A percentile compares a stretch with the other conserved stretches of the same genome.
These are phyloP conservation scores for Acronicta psi DNA, from an alignment of 2,888 invertebrate genomes.

Conservation along the genomic window DNA sequence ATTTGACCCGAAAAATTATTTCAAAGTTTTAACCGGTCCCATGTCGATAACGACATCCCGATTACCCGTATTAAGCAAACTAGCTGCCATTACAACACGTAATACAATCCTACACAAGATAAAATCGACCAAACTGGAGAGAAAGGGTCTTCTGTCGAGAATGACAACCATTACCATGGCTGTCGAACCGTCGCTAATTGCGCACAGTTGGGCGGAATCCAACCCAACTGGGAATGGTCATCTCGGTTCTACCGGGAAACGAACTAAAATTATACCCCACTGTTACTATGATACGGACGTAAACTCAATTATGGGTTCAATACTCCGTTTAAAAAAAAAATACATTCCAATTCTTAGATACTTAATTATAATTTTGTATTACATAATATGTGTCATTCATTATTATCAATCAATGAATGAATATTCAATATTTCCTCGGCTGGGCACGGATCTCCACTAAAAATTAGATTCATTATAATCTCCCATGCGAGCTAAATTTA, in stretches of 20 bases:
- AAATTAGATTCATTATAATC: too few species aligned
- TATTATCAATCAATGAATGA: too few species aligned
- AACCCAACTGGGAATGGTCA: slow-evolving; percentile 52
- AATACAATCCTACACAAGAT: slow-evolving; percentile 20
- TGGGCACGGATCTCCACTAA: too few species aligned
- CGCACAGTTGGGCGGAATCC: slow-evolving; percentile 57
- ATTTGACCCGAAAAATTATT: too few species aligned
- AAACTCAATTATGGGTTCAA: slow-evolving; percentile 21
- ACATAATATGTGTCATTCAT: too few species aligned
- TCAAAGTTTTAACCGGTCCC: background rate
- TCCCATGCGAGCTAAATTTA: too few species aligned
- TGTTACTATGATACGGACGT: slow-evolving; percentile 16
- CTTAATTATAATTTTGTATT: too few species aligned
- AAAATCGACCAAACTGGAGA: slow-evolving; percentile 32
- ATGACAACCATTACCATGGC: slow-evolving; percentile 48
- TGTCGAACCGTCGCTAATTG: slow-evolving; percentile 59
- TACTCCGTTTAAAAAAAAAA: slow-evolving; percentile 36
- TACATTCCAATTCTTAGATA: too few species aligned
- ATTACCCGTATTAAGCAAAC: slow-evolving; percentile 8
- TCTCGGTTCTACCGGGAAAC: slow-evolving; percentile 26
- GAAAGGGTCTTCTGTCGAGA: slow-evolving; percentile 43
- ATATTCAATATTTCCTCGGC: too few species aligned
- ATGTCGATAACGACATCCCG: background rate
- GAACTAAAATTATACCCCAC: slow-evolving; percentile 34
- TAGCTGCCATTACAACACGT: slow-evolving; percentile 10